A percentile compares a stretch with the other conserved stretches of the same genome.
phyloP scores from a whole-genome alignment of 2,797 vertebrate genomes.

The Threskiornis aethiopicus region DNA sequence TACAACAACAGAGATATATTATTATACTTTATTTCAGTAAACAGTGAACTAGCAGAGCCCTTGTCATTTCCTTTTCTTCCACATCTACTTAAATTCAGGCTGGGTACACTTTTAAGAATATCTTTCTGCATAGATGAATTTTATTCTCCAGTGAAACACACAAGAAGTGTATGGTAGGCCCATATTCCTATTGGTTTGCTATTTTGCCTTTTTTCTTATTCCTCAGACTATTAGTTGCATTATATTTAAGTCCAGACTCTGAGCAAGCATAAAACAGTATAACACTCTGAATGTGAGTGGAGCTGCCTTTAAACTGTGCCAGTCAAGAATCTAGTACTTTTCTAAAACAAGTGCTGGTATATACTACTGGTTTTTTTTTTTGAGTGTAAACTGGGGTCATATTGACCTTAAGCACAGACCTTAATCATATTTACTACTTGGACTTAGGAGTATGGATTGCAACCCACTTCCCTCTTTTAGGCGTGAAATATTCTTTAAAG shows the following conservation, averaged over 20 bases:
- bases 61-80: background rate
- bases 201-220: background rate
- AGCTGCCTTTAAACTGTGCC: background rate
- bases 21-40: background rate
- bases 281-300: background rate
- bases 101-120: background rate
- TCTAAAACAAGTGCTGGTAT: background rate
- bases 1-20: background rate
- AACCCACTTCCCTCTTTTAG: background rate
- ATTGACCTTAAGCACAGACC: background rate
- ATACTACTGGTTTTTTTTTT: background rate
- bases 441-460: background rate
- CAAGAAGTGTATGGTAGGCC: background rate
- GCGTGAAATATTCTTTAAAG: background rate
- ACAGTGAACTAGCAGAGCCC: background rate
- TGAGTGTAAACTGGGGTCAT: background rate
- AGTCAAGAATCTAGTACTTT: background rate
- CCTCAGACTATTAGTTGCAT: background rate
- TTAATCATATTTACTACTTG: background rate
- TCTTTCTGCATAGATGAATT: background rate
- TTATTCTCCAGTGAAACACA: background rate
- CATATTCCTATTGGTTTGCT: background rate
- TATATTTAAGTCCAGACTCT: background rate
- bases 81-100: background rate
- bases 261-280: background rate